These are phyloP conservation scores for Gadus chalcogrammus DNA, from an alignment of 2,113 vertebrate species.

Conservation along the genomic window DNA sequence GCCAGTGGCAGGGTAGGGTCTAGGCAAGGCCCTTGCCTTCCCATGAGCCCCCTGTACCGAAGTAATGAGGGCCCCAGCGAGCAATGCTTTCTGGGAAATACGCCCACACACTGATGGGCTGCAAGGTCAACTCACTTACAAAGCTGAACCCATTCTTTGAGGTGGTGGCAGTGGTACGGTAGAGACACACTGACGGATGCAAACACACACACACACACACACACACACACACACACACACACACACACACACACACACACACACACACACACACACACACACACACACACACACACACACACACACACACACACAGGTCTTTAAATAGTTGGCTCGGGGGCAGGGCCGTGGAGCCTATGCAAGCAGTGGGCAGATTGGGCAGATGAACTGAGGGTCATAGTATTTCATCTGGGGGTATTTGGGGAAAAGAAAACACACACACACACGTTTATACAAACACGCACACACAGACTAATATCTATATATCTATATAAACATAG, in stretches of 20 bases:
- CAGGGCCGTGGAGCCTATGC: conserved; percentile 40
- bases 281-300: too few relatives aligned
- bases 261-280: neutral
- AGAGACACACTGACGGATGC: conserved; percentile 42
- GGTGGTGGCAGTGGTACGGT: conserved; percentile 49
- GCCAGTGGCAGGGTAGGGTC: neutral
- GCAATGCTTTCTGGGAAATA: conserved; percentile 53
- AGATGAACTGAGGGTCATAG: conserved; percentile 31
- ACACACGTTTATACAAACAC: too few relatives aligned
- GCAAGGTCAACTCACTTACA: conserved; percentile 60
- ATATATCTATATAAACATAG: too few relatives aligned
- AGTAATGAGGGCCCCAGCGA: conserved; percentile 53
- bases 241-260: too few relatives aligned
- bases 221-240: conserved; percentile 1
- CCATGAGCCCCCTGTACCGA: conserved; percentile 31
- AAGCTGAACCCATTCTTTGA: conserved; percentile 37
- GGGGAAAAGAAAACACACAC: neutral
- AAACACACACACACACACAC: conserved; percentile 8
- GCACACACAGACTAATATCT: neutral
- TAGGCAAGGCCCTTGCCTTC: neutral
- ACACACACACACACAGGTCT: conserved; percentile 20
- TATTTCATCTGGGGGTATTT: conserved; percentile 19
- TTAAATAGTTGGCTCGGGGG: conserved; percentile 58
- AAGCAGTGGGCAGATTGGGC: conserved; percentile 51
- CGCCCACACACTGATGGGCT: conserved; percentile 44